Conservation (phyloP, 2,888 invertebrate genomes). For the Ceraclea dissimilis region DNA sequence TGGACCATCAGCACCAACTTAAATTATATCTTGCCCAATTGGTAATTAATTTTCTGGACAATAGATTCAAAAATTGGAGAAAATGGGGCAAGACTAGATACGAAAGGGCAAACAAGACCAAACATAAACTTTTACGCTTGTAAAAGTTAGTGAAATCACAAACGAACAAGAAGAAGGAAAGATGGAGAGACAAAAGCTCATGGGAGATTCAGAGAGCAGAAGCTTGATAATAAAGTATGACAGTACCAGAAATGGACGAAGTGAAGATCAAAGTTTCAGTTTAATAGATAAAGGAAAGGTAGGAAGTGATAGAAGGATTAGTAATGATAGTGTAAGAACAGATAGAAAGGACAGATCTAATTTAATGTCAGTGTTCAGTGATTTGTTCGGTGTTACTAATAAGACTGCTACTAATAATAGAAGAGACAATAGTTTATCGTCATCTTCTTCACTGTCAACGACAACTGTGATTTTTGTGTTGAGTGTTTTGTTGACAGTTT, state of each 20-base stretch:
- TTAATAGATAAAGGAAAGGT: neutral
- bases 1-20: neutral
- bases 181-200: conserved; percentile 12
- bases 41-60: too few species aligned
- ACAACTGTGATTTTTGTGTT: conserved; percentile 13
- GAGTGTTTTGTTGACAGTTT: conserved; percentile 8
- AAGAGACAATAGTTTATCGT: neutral
- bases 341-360: neutral
- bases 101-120: neutral
- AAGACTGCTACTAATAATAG: neutral
- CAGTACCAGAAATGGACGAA: neutral
- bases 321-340: too few species aligned
- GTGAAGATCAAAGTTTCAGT: neutral
- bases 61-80: neutral
- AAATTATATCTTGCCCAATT: too few species aligned
- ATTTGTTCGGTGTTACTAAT: conserved; percentile 16
- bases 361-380: conserved; percentile 17
- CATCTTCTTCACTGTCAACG: neutral
- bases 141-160: neutral
- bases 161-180: neutral
- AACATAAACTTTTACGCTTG: neutral
- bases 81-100: neutral
- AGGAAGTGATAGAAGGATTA: neutral
- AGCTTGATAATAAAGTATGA: neutral
- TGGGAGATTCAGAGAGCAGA: conserved; percentile 4